Evolutionary conservation across 2,888 invertebrate species (phyloP), one percentile per base, ranked within the genome.

Genomic region (Scaptomyza caliginosa): DNA sequence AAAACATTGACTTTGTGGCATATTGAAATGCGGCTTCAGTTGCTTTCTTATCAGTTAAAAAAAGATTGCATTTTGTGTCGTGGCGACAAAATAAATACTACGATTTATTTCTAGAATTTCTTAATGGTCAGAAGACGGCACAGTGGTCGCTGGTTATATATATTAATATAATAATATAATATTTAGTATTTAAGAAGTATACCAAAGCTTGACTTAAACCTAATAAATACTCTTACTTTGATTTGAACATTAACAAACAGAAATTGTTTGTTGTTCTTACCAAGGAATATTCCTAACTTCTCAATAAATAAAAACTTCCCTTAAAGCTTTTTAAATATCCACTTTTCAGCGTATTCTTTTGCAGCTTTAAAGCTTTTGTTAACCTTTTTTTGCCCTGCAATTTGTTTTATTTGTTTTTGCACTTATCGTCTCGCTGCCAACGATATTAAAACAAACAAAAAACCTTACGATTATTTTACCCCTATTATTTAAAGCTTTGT

Each of bases 31-130:
- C 28, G 54, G 52, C 28, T 50, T 38, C 16, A 49, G 16, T 54
- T 46, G 32, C 19, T 6, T 43, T 58, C 59, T 67, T 73, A 69
- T 58, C 69, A 51, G 24, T 7, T 7, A 8, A n/a, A 11, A 4
- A n/a, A 16, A 8, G 54, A 54, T 13, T 32, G 11, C 43, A 48
- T 24, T 28, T 28, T 26, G 26, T 2, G 10, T 23, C 11, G 32
- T 19, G 45, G 28, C 17, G 7, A n/a, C 11, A 2, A 32, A 13
- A 32, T 7, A 32, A 32, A 13, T 13, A 32, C 28, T n/a, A 13
- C 13, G 3, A 32, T 11, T 32, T 6, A 32, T 32, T 32, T 16
- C 2, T 32, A 0, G 3, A 16, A 13, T 32, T 2, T 32, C 13
- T 32, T 13, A 13, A 7, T 6, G 7, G 13, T 3, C 7, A 16